phyloP scores from a whole-genome alignment of 2,113 vertebrate species.

The Zapus hudsonius region DNA sequence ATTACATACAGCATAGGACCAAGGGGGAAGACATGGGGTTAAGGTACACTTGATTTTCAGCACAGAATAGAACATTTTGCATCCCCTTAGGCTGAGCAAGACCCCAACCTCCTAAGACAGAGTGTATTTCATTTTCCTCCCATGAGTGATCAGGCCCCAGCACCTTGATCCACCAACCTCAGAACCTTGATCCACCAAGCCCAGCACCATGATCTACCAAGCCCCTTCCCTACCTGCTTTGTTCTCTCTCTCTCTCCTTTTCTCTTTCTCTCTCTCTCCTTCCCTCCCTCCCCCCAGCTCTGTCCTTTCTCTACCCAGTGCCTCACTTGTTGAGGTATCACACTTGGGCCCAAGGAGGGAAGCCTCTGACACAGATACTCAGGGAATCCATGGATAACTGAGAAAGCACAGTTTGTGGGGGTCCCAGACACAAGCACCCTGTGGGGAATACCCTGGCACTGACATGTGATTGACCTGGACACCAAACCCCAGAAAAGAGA shows the following conservation, averaged over 20 bases:
- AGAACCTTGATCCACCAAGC: neutral
- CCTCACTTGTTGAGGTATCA: neutral
- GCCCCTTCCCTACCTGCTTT: neutral
- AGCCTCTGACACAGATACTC: neutral
- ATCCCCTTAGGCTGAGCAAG: neutral
- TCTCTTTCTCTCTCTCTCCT: neutral
- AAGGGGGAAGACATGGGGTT: neutral
- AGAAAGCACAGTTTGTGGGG: neutral
- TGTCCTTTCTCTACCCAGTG: neutral
- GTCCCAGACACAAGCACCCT: neutral
- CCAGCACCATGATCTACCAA: neutral
- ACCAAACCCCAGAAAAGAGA: neutral
- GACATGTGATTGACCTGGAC: neutral
- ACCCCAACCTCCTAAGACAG: neutral
- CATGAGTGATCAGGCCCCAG: neutral
- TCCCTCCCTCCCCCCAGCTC: neutral
- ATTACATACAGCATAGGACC: neutral
- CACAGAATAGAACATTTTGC: neutral
- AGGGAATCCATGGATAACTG: neutral
- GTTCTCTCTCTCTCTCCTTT: too few relatives aligned
- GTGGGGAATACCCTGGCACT: neutral
- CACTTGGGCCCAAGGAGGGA: neutral
- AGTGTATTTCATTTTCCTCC: neutral
- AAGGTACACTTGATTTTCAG: neutral
- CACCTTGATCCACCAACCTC: neutral